Base-by-base conservation (phyloP, 2,113 vertebrate species). In the Lota lota region DNA sequence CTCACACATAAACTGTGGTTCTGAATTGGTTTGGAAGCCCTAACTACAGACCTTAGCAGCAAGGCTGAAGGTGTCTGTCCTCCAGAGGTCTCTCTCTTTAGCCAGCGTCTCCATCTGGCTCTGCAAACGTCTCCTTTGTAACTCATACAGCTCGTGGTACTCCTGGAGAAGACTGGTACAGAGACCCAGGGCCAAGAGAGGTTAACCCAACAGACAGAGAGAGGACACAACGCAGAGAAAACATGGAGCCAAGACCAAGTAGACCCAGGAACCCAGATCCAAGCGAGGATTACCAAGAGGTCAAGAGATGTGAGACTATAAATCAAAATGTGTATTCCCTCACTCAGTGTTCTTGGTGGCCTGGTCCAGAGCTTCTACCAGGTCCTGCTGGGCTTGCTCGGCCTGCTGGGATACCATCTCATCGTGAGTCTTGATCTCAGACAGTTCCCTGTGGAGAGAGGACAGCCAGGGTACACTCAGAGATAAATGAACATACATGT, bases 11-110 rank as follows among this genome's bases (percentile, higher is more conserved):
- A 28, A 63, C 18, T n/a, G 6, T 3, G 3, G 16, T 36, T 12
- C 16, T 40, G 12, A 10, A 2, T 10, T 47, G 40, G 40, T 47
- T 47, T 47, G 40, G 40, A 20, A 5, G 19, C 8, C 5, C 18
- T 21, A 11, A 21, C 10, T 70, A 70, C 69, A 53, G 78, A 95
- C 95, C 92, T 95, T 95, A 16, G 91, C 72, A 2, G 94, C 93
- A 16, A 96, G 78, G 58, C 91, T 83, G 64, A 91, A 88, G 0
- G 90, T 90, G 47, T 90, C 80, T 66, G 86, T 79, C 61, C 80
- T 94, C 95, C 95, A 97, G 51, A 85, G 53, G 62, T 94, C 94
- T 76, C 88, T 93, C 64, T 97, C 95, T 28, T 81, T 63, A 0
- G 90, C 91, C 74, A 95, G 77, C 16, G 87, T 74, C 18, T 76